Evolutionary conservation across 2,797 vertebrate species (phyloP).

Genomic region (Allobates femoralis): DNA sequence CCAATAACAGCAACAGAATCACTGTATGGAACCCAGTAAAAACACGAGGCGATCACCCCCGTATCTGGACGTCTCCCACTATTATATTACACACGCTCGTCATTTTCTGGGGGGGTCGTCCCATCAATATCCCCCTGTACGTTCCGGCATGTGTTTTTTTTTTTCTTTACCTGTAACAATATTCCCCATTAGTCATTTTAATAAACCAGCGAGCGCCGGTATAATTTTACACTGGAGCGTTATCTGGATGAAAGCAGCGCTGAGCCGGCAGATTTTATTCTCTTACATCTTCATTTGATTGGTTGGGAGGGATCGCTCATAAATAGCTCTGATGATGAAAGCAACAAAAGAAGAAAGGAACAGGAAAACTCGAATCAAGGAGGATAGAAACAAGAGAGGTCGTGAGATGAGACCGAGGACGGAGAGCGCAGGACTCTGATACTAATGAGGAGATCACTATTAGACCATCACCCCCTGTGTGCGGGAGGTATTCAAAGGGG

Average conservation of each 20-base stretch:
- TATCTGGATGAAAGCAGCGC: slow-evolving; percentile 36
- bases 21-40: too few species aligned
- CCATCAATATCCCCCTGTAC: too few species aligned
- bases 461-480: too few species aligned
- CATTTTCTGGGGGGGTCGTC: too few species aligned
- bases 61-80: too few species aligned
- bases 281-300: slow-evolving; percentile 39
- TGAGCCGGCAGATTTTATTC: slow-evolving; percentile 1
- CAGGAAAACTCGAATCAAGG: slow-evolving; percentile 15
- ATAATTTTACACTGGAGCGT: slow-evolving; percentile 17
- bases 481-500: too few species aligned
- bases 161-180: slow-evolving; percentile 24
- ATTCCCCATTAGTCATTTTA: slow-evolving; percentile 14
- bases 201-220: slow-evolving; percentile 17
- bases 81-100: too few species aligned
- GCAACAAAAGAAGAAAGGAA: slow-evolving; percentile 43
- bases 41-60: too few species aligned
- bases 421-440: neutral
- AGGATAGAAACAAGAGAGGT: slow-evolving; percentile 14
- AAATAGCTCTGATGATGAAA: slow-evolving; percentile 50
- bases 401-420: neutral
- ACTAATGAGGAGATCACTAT: slow-evolving; percentile 53
- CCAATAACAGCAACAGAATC: too few species aligned
- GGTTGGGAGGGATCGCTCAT: slow-evolving; percentile 32
- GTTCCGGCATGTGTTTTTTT: neutral